Evolutionary conservation across 2,888 invertebrate species (phyloP).

Genomic region (Cataglyphis rosenhaueri): DNA sequence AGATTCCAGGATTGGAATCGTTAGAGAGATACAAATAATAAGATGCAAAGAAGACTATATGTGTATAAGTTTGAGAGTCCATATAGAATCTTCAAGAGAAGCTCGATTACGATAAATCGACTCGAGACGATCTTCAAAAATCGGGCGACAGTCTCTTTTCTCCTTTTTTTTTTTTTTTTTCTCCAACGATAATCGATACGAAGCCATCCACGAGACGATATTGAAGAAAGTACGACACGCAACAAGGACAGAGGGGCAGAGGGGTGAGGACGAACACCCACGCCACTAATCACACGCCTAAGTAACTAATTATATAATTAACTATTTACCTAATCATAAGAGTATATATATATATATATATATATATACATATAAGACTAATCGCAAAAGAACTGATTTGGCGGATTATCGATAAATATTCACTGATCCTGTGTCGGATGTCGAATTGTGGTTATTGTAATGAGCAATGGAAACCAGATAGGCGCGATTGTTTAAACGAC

Average conservation of each 20-base stretch:
- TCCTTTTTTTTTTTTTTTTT: slow-evolving; percentile 36
- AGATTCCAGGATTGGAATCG: slow-evolving; percentile 10
- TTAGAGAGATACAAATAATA: background rate
- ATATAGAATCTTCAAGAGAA: slow-evolving; percentile 23
- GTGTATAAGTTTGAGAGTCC: slow-evolving; percentile 36
- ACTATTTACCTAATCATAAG: slow-evolving; percentile 72
- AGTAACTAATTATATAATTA: slow-evolving; percentile 75
- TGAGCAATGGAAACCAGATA: slow-evolving; percentile 29
- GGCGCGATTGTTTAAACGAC: slow-evolving; percentile 43
- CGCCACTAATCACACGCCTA: slow-evolving; percentile 79
- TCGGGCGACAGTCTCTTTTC: slow-evolving; percentile 44
- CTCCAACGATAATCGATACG: slow-evolving; percentile 75
- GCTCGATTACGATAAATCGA: slow-evolving; percentile 39
- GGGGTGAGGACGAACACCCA: slow-evolving; percentile 21
- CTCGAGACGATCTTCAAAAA: slow-evolving; percentile 52
- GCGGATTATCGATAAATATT: slow-evolving; percentile 55
- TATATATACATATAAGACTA: slow-evolving; percentile 66
- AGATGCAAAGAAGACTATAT: slow-evolving; percentile 25
- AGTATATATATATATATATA: background rate
- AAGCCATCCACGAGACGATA: slow-evolving; percentile 80
- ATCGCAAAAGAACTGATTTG: slow-evolving; percentile 51
- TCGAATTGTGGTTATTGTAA: slow-evolving; percentile 38
- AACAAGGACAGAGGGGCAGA: slow-evolving; percentile 38
- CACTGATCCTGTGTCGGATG: slow-evolving; percentile 22
- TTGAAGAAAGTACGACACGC: slow-evolving; percentile 64